Evolutionary conservation across 2,888 invertebrate genomes (phyloP).

Genomic region (Scelioninae gen. 1): DNA sequence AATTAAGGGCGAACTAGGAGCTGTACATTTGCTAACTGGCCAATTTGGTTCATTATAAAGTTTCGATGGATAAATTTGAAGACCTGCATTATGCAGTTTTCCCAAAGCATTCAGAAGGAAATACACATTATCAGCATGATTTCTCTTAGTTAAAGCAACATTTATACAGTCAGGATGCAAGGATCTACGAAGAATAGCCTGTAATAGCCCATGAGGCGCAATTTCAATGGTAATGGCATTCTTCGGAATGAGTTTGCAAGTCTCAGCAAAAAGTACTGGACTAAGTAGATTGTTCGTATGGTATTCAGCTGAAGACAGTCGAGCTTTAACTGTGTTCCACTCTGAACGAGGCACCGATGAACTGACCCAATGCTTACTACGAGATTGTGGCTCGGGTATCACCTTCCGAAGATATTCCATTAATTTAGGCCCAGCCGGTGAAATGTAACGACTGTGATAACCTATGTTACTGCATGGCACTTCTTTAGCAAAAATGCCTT

Average conservation of each 20-base stretch:
- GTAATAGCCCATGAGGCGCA: slow-evolving; percentile 95
- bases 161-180: slow-evolving; percentile 88
- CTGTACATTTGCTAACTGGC: slow-evolving; percentile 86
- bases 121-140: slow-evolving; percentile 77
- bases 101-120: slow-evolving; percentile 84
- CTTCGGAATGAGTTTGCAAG: slow-evolving; percentile 90
- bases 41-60: slow-evolving; percentile 85
- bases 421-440: slow-evolving; percentile 88
- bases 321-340: slow-evolving; percentile 89
- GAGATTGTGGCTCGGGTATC: slow-evolving; percentile 87
- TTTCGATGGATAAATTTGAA: slow-evolving; percentile 85
- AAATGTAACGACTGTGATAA: slow-evolving; percentile 94
- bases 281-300: slow-evolving; percentile 93
- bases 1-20: slow-evolving; percentile 85
- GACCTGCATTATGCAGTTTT: slow-evolving; percentile 86
- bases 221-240: slow-evolving; percentile 94
- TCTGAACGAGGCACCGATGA: slow-evolving; percentile 90
- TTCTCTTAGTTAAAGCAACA: slow-evolving; percentile 90
- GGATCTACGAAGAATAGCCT: slow-evolving; percentile 93
- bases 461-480: slow-evolving; percentile 95
- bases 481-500: slow-evolving; percentile 92
- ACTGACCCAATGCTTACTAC: slow-evolving; percentile 93
- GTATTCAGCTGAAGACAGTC: slow-evolving; percentile 92
- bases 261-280: slow-evolving; percentile 91
- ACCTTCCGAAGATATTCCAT: slow-evolving; percentile 87